Conservation (phyloP, 2,113 vertebrate species). For the Mastomys coucha region DNA sequence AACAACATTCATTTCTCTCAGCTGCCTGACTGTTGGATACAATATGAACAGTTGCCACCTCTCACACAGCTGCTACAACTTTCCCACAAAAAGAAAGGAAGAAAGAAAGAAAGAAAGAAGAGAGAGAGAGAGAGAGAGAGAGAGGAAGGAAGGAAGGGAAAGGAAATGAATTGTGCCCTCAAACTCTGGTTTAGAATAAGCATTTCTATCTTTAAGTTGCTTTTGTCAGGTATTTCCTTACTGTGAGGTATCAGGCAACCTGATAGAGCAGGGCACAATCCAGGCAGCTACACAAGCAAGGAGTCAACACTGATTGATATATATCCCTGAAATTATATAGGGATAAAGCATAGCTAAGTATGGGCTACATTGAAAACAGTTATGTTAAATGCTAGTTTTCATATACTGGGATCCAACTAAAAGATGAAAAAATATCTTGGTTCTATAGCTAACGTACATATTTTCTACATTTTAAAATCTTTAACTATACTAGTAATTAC, state of each 20-base stretch:
- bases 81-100: not conserved
- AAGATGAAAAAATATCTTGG: not conserved
- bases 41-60: not conserved
- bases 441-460: not conserved
- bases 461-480: slow-evolving; percentile 21
- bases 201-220: not conserved
- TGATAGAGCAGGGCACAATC: not conserved
- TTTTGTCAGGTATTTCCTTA: not conserved
- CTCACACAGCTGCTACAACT: not conserved
- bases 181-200: not conserved
- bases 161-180: not conserved
- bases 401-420: not conserved
- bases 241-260: not conserved
- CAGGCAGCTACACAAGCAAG: not conserved
- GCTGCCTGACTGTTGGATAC: not conserved
- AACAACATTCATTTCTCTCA: not conserved
- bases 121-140: too few species aligned
- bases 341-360: not conserved
- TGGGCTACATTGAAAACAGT: not conserved
- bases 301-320: not conserved
- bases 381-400: not conserved
- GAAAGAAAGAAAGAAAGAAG: too few species aligned
- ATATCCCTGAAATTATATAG: not conserved
- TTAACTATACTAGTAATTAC: too few species aligned
- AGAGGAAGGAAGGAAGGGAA: too few species aligned